Evolutionary conservation across 2,797 vertebrate genomes (phyloP).

Genomic region (Pangasius larnaudii): DNA sequence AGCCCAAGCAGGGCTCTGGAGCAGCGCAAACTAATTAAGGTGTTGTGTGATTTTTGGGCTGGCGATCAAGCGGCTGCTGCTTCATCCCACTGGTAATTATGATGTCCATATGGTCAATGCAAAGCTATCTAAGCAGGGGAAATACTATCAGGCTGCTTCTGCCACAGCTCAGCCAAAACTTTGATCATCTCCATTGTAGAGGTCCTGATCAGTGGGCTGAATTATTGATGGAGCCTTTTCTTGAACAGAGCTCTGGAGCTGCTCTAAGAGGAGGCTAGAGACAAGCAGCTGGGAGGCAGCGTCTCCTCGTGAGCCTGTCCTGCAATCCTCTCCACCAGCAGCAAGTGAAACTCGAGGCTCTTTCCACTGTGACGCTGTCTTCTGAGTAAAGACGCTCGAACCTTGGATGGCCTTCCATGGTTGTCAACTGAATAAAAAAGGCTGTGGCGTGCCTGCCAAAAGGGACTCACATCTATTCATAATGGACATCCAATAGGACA

Average conservation of each 20-base stretch:
- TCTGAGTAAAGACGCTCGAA: constrained; percentile 62
- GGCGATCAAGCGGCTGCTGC: constrained; percentile 79
- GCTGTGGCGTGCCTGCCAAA: constrained; percentile 56
- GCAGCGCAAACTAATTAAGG: constrained; percentile 76
- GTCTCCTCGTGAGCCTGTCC: constrained; percentile 35
- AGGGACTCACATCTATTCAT: constrained; percentile 42
- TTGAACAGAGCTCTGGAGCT: constrained; percentile 67
- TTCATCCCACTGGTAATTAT: constrained; percentile 81
- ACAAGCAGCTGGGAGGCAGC: constrained; percentile 77
- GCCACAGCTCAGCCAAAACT: constrained; percentile 73
- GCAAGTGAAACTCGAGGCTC: constrained; percentile 78
- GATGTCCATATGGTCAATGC: constrained; percentile 83
- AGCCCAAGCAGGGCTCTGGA: constrained; percentile 52
- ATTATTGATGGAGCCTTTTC: constrained; percentile 79
- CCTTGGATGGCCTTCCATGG: constrained; percentile 71
- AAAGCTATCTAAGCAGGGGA: constrained; percentile 72
- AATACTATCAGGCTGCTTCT: constrained; percentile 75
- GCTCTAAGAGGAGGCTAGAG: constrained; percentile 72
- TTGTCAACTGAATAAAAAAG: constrained; percentile 62
- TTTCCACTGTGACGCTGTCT: constrained; percentile 71
- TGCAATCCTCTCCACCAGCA: constrained; percentile 67
- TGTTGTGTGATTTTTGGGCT: constrained; percentile 81
- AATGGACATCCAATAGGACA: constrained; percentile 43
- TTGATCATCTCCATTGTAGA: constrained; percentile 81
- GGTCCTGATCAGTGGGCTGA: constrained; percentile 71